Evolutionary conservation across 2,113 vertebrate species (phyloP), one percentile per base, ranked within the genome.

Genomic region (Sceloporus tristichus): DNA sequence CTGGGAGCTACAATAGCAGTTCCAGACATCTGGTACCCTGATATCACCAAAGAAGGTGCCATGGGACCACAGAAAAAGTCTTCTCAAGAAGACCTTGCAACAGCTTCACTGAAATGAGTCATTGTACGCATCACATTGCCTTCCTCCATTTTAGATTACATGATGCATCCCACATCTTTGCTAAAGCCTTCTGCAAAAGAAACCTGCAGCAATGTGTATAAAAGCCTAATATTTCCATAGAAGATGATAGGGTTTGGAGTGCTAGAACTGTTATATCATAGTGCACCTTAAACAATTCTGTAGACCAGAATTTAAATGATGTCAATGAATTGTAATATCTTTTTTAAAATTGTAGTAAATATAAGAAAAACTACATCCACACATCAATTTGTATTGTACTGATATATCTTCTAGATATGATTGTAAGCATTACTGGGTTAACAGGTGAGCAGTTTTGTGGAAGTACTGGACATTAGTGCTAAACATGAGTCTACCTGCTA

Each of bases 1-100:
- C 83, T 54, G 88, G 90, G 78, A 91, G 27, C 65, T 68, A 13
- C 59, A 3, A 21, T 38, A 5, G 70, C 9, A 54, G 13, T 82
- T 56, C 66, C 10, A 42, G 2, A 56, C 62, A 71, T 84, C 86
- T 14, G 19, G 79, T 56, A 5, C 62, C 68, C 23, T 53, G 84
- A 18, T 42, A 9, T 18, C 13, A 14, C 66, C 82, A 79, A 18
- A 48, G 56, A 16, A 9, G 8, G 68, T 82, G 38, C 10, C 48
- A 2, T 9, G 27, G 34, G 59, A 14, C 0, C 70, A 62, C 38
- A 62, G 18, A 16, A 25, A 16, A 78, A 87, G 85, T 10, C 29
- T 0, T 70, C 3, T 54, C 56, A 87, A 62, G 9, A 81, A 73
- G 86, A 27, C 38, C 89, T 59, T 70, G 75, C 87, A 89, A 62